Conservation (phyloP, 2,797 vertebrate genomes). For the Luscinia luscinia region DNA sequence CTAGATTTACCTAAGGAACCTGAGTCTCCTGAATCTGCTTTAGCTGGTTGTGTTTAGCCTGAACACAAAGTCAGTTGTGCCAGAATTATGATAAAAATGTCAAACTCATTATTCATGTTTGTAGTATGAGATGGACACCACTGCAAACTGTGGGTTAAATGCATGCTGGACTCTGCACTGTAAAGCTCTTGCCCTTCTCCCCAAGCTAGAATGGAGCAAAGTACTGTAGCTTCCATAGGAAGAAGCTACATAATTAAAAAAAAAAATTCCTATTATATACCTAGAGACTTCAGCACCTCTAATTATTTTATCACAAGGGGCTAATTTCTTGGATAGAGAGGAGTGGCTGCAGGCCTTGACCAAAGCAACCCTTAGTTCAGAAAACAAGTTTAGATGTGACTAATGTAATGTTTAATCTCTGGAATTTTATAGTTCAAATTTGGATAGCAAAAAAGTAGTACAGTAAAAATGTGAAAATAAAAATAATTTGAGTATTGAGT, state of each 20-base stretch:
- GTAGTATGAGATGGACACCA: neutral
- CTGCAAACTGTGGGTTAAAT: neutral
- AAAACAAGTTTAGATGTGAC: neutral
- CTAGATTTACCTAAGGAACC: neutral
- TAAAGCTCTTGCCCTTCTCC: neutral
- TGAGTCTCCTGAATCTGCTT: neutral
- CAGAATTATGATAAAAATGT: neutral
- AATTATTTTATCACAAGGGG: neutral
- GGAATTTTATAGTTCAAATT: neutral
- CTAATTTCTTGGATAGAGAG: neutral
- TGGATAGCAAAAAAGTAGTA: neutral
- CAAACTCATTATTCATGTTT: neutral
- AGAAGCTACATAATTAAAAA: neutral
- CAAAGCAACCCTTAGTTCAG: neutral
- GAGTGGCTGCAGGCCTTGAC: neutral
- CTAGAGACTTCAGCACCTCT: neutral
- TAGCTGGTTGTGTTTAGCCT: neutral
- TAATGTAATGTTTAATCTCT: neutral
- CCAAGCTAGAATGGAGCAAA: neutral
- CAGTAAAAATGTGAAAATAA: constrained; percentile 3
- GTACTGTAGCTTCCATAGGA: neutral
- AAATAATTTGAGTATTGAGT: neutral
- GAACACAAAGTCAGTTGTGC: neutral
- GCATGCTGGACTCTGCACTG: neutral
- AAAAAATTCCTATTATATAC: neutral